Conservation (phyloP, 1,140 invertebrate species). For the Doryteuthis pealeii region DNA sequence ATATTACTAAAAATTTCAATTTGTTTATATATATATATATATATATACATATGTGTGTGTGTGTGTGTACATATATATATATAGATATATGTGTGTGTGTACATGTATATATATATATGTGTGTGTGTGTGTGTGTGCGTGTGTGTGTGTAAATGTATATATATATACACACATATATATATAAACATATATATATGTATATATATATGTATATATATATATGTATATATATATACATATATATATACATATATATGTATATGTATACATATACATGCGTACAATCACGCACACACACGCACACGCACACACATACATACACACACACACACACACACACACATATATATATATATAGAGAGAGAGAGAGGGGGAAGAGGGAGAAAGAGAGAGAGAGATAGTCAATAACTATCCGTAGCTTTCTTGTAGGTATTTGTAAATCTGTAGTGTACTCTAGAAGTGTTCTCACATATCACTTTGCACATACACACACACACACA, state of each 20-base stretch:
- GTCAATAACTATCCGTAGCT: no score
- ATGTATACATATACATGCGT: neutral
- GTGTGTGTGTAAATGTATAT: neutral
- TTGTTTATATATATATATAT: no score
- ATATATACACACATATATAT: neutral
- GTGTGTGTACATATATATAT: neutral
- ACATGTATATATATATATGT: neutral
- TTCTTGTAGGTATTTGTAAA: no score
- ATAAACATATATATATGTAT: neutral
- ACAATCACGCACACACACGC: neutral
- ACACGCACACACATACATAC: neutral
- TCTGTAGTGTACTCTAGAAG: no score
- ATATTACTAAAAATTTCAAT: no score
- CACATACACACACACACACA: no score
- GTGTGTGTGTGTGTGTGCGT: neutral
- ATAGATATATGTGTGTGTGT: neutral
- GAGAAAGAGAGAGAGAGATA: no score
- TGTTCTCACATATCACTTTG: no score
- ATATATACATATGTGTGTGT: no score
- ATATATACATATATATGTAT: neutral
- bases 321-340: no score
- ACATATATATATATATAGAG: no score
- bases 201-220: neutral
- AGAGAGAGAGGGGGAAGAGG: no score
- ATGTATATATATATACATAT: neutral